These are phyloP conservation scores for Sorex maritimensis DNA, from an alignment of 2,797 vertebrate genomes.

Conservation along the genomic window DNA sequence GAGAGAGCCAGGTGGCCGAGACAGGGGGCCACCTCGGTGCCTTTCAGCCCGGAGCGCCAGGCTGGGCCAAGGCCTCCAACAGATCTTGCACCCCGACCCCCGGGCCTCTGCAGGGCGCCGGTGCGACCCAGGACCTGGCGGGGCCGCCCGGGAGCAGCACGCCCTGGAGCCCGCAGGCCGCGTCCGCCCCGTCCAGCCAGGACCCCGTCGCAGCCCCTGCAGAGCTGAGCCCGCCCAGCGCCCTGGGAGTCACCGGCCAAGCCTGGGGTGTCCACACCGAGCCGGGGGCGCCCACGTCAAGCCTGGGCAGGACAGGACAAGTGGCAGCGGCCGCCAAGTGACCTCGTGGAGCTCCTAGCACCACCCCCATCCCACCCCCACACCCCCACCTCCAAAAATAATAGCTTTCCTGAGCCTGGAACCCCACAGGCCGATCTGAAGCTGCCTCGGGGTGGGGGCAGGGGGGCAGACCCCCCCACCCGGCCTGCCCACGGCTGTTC, in stretches of 20 bases:
- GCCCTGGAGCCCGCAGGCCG: not conserved
- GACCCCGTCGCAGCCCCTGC: constrained; percentile 13
- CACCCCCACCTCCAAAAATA: too few species aligned
- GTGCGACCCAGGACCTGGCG: not conserved
- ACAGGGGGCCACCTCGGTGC: constrained; percentile 86
- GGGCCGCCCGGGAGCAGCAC: too few species aligned
- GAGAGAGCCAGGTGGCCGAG: constrained; percentile 86
- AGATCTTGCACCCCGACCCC: not conserved
- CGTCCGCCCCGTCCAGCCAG: constrained; percentile 8
- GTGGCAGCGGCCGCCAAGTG: not conserved
- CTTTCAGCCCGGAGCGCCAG: constrained; percentile 52
- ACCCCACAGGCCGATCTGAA: too few species aligned
- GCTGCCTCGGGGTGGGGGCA: too few species aligned
- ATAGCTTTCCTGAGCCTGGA: too few species aligned
- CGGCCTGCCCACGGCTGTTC: too few species aligned
- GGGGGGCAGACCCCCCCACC: too few species aligned
- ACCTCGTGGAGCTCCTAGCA: constrained; percentile 10
- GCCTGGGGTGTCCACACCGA: not conserved
- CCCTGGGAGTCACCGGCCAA: constrained; percentile 28
- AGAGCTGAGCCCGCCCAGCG: constrained; percentile 18
- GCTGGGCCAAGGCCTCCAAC: constrained; percentile 34
- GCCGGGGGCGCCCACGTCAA: not conserved
- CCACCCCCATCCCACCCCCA: too few species aligned
- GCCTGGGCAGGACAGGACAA: not conserved
- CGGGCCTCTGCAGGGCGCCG: not conserved